Conservation (phyloP, 2,888 invertebrate species). For the Callyntrura guangdongensis region DNA sequence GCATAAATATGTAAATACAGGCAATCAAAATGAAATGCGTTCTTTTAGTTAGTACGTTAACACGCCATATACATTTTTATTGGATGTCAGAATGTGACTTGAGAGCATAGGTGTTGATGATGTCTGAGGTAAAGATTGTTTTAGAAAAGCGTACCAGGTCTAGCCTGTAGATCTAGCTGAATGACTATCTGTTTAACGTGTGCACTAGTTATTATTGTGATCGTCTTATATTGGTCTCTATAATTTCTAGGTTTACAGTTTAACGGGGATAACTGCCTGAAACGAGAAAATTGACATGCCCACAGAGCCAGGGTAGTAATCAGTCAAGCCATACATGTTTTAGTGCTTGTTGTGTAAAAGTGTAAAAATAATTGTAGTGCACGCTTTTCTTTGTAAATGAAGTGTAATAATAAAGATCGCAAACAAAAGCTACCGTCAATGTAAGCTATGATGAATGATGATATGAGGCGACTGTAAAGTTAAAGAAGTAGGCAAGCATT, state of each 20-base stretch:
- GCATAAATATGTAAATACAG: slow-evolving; percentile 20
- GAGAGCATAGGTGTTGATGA: not conserved
- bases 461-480: not conserved
- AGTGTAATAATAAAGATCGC: slow-evolving; percentile 3
- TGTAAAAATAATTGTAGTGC: slow-evolving; percentile 21
- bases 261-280: not conserved
- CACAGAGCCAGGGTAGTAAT: not conserved
- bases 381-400: slow-evolving; percentile 5
- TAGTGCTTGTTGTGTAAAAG: not conserved
- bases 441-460: not conserved
- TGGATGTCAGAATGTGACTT: not conserved
- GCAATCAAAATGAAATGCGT: not conserved
- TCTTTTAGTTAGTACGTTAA: not conserved
- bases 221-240: not conserved
- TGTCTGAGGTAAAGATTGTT: slow-evolving; percentile 19
- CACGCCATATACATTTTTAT: slow-evolving; percentile 13
- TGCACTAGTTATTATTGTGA: not conserved
- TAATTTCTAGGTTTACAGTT: not conserved
- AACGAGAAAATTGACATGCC: not conserved
- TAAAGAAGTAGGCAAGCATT: too few species aligned
- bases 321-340: too few species aligned
- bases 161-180: too few species aligned
- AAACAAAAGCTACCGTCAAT: not conserved
- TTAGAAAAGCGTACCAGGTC: not conserved
- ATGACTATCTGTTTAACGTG: too few species aligned